Evolutionary conservation across 1,140 invertebrate species (phyloP), one percentile per base, ranked within the genome.

Genomic region (Acromyrmex heyeri): DNA sequence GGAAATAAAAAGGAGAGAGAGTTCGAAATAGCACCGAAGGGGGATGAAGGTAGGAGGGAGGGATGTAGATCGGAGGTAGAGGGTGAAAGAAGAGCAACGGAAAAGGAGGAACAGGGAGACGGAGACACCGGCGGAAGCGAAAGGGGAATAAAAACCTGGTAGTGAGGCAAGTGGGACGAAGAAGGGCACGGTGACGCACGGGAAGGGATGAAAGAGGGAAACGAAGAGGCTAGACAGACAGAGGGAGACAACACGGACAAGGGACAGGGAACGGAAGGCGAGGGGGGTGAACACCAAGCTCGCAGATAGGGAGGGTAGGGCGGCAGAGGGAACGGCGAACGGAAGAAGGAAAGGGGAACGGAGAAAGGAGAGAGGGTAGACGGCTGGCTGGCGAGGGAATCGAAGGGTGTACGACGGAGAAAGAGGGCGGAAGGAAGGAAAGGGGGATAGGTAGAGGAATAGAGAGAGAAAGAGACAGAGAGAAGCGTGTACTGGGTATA

Each of bases 1-100:
- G 38, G 67, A 85, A 90, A 89, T 67, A 89, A 92, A 89, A 86
- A 90, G 85, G 85, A 88, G 88, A 87, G 88, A 87, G 88, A 87
- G 87, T 82, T 89, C 67, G 76, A 87, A 91, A 92, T 91, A 90
- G 87, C 81, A 67, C 88, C 61, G 87, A 81, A 86, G 64, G 67
- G 73, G 81, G 38, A 70, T n/a, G n/a, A 69, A 70, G 55, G 34
- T 50, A 59, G 55, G 59, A 88, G 75, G 75, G 76, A 85, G 86
- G 8, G 38, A 44, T 69, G 64, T 16, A 64, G 27, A 14, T 48
- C 55, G 16, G 34, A 48, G 27, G 38, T 50, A 65, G 24, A 81
- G 30, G 61, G 67, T 62, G 88, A 76, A 73, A 78, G 65, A 62
- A 62, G 83, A 67, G 38, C 38, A 12, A 10, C 10, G 38, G 24